Percentiles rank a stretch among this genome's conserved stretches.
These are phyloP conservation scores for Papilio gigon DNA, from an alignment of 2,888 invertebrate species.

Conservation along the genomic window DNA sequence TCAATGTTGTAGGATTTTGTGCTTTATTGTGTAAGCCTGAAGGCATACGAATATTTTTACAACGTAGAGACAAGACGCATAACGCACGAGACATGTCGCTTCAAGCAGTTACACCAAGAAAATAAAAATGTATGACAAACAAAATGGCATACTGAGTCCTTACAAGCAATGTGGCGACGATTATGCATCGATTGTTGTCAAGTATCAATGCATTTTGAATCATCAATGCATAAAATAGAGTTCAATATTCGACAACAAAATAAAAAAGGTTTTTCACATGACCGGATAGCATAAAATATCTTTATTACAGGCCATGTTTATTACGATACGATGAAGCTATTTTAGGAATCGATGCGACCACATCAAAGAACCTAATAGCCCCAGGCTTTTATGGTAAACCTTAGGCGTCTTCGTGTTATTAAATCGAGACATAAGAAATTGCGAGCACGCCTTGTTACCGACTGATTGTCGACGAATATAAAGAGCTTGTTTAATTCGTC, in stretches of 20 bases:
- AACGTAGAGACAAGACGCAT: conserved; percentile 52
- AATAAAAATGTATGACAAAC: conserved; percentile 55
- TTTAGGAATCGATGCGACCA: conserved; percentile 59
- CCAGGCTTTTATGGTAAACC: conserved; percentile 43
- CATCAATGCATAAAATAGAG: conserved; percentile 43
- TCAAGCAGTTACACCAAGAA: conserved; percentile 59
- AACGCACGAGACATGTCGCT: conserved; percentile 65
- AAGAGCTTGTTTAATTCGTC: conserved; percentile 22
- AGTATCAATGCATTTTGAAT: conserved; percentile 45
- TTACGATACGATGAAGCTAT: conserved; percentile 63
- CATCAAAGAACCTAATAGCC: conserved; percentile 60
- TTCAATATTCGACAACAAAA: conserved; percentile 41
- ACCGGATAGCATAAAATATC: conserved; percentile 59
- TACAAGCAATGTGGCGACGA: conserved; percentile 63
- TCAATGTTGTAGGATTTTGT: neutral
- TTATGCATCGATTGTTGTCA: conserved; percentile 50
- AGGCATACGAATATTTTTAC: too few species aligned
- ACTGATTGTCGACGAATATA: conserved; percentile 4
- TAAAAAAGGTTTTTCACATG: conserved; percentile 46
- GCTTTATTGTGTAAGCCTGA: neutral
- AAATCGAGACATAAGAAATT: conserved; percentile 42
- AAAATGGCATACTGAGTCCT: conserved; percentile 54
- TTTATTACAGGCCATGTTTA: conserved; percentile 65
- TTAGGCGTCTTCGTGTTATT: conserved; percentile 44
- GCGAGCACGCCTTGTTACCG: neutral